phyloP scores from a whole-genome alignment of 1,140 invertebrate genomes.

The Aphidius ervi region DNA sequence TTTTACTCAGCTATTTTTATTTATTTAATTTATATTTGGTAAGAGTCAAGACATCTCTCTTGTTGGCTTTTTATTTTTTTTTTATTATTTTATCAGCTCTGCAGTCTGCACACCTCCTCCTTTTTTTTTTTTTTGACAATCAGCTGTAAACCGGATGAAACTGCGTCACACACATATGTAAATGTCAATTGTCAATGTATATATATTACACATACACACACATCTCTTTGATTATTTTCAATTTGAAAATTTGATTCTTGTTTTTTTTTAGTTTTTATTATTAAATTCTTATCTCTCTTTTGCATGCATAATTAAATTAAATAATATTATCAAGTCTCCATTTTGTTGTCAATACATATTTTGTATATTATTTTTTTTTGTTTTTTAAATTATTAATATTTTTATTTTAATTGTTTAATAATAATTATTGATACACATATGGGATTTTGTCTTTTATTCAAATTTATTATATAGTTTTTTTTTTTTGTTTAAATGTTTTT shows the following conservation, averaged over 20 bases:
- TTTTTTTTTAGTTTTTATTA: background rate
- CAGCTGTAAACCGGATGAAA: constrained; percentile 16
- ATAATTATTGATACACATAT: background rate
- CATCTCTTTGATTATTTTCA: background rate
- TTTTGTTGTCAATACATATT: no score
- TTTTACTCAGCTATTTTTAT: no score
- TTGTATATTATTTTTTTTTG: background rate
- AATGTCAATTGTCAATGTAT: constrained; percentile 14
- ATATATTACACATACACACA: constrained; percentile 2
- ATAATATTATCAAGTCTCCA: no score
- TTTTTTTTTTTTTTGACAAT: constrained; percentile 3
- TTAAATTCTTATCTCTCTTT: background rate
- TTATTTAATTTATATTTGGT: no score
- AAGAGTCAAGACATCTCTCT: no score
- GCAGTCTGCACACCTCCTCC: no score
- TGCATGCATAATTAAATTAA: no score
- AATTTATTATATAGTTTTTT: background rate
- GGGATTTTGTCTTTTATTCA: no score
- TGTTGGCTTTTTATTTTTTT: no score
- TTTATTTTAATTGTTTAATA: background rate
- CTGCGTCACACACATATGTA: constrained; percentile 12
- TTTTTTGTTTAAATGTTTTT: background rate
- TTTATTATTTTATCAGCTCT: no score
- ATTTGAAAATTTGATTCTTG: constrained; percentile 1
- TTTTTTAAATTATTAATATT: constrained; percentile 10